Evolutionary conservation across 35 echinoderm and acorn worm species (phyloP).

Genomic region (Diadema setosum): DNA sequence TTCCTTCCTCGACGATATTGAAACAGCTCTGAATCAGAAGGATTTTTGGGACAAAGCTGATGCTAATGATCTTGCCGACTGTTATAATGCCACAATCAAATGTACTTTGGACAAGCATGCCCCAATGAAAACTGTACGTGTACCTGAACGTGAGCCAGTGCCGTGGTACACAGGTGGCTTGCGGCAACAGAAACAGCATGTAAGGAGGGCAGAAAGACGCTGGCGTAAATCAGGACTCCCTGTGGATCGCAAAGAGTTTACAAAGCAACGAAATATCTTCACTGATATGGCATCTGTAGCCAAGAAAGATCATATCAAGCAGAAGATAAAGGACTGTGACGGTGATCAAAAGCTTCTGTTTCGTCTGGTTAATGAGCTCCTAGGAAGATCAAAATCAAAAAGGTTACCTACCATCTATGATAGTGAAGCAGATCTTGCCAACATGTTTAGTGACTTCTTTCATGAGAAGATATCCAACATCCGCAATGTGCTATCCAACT

Average conservation of each 20-base stretch:
- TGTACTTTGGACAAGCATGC: background rate
- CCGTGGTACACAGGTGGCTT: too few relatives aligned
- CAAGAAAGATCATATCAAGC: too few relatives aligned
- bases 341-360: too few relatives aligned
- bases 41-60: background rate
- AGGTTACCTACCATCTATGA: too few relatives aligned
- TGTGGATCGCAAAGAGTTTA: background rate
- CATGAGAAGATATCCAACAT: background rate
- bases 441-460: background rate
- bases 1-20: background rate
- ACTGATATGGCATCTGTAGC: background rate
- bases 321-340: too few relatives aligned
- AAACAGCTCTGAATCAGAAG: background rate
- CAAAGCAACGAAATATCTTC: background rate
- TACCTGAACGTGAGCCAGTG: background rate
- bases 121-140: background rate
- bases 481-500: background rate
- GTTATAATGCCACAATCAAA: background rate
- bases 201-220: background rate
- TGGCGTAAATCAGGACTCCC: background rate
- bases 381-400: too few relatives aligned
- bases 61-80: background rate
- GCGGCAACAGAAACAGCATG: too few relatives aligned
- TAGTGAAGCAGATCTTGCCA: background rate
- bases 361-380: too few relatives aligned